Percentiles rank a stretch among this genome's conserved stretches.
phyloP scores from a whole-genome alignment of 1,140 invertebrate species.

The Drosophila cardini region DNA sequence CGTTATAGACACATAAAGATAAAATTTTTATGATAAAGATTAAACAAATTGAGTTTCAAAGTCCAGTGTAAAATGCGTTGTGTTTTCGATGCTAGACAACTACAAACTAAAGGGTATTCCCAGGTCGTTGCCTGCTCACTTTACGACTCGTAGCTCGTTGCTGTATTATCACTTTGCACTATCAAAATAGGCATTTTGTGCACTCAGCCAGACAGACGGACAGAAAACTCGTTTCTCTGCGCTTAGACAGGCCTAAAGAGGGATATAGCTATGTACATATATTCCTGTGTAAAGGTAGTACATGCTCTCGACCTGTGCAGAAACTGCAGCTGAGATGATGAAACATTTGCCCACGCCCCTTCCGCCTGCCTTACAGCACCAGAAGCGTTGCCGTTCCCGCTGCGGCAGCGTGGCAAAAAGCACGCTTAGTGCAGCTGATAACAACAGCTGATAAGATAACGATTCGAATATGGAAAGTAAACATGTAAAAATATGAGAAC shows the following conservation, averaged over 20 bases:
- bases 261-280: slow-evolving; percentile 12
- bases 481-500: background rate
- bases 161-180: slow-evolving; percentile 41
- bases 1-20: too few relatives aligned
- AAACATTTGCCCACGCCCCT: slow-evolving; percentile 2
- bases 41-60: too few relatives aligned
- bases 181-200: slow-evolving; percentile 60
- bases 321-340: slow-evolving; percentile 11
- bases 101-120: background rate
- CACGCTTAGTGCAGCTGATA: slow-evolving; percentile 36
- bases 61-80: too few relatives aligned
- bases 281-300: background rate
- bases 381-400: background rate
- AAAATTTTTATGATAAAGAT: too few relatives aligned
- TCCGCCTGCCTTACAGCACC: background rate
- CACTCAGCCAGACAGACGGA: slow-evolving; percentile 11
- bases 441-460: slow-evolving; percentile 34
- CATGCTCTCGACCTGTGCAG: slow-evolving; percentile 9
- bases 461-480: slow-evolving; percentile 13
- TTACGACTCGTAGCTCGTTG: background rate
- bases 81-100: background rate
- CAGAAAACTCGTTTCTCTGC: slow-evolving; percentile 59
- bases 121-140: slow-evolving; percentile 19
- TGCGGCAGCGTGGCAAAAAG: slow-evolving; percentile 13
- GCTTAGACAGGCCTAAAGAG: background rate